Conservation (phyloP, 2,797 vertebrate genomes). For the Presbytis comata region DNA sequence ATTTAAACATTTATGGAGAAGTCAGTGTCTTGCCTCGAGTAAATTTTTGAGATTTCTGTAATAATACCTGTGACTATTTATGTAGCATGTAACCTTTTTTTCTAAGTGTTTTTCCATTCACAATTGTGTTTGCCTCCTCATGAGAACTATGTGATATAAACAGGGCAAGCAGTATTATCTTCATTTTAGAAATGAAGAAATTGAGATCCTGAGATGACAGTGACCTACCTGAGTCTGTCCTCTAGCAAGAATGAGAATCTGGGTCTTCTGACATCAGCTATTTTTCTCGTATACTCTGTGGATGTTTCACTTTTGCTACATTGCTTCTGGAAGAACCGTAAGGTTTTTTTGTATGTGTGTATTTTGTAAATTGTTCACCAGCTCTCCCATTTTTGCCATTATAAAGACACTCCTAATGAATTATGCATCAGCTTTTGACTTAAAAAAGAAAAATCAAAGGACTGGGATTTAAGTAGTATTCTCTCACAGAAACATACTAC, state of each 20-base stretch:
- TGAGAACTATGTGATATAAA: neutral
- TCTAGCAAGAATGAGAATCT: neutral
- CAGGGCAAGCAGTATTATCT: neutral
- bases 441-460: conserved; percentile 75
- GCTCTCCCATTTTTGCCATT: conserved; percentile 58
- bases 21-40: neutral
- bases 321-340: conserved; percentile 29
- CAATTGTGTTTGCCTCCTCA: neutral
- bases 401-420: conserved; percentile 64
- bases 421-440: conserved; percentile 74
- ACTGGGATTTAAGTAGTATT: conserved; percentile 62
- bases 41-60: neutral
- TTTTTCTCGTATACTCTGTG: neutral
- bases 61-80: neutral
- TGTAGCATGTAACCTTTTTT: neutral
- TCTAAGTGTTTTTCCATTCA: neutral
- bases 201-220: neutral
- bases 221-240: neutral
- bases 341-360: conserved; percentile 27
- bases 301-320: neutral
- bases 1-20: conserved; percentile 46
- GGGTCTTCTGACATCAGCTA: neutral
- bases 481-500: conserved; percentile 56
- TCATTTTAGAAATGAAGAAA: conserved; percentile 1
- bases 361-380: conserved; percentile 64